Base-by-base conservation (phyloP, 2,888 invertebrate genomes). In the Liodrosophila aerea region DNA sequence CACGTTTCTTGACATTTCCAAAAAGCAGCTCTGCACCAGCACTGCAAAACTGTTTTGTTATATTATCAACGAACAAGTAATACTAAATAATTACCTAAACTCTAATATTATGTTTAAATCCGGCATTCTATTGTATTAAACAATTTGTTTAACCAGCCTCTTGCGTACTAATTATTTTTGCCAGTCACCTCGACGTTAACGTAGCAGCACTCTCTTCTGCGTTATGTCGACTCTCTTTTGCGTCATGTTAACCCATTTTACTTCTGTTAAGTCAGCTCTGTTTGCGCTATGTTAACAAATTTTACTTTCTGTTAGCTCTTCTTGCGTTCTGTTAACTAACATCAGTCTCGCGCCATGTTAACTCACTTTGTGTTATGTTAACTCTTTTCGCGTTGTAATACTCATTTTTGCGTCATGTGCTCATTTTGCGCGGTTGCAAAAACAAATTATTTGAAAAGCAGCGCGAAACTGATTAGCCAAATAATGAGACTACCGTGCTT, bases 11-110 rank as follows among this genome's bases (percentile, higher is more conserved):
- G 47, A 94, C 92, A 82, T 95, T 96, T 68, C 94, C 94, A 88
- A 98, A 96, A 1, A 98, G 90, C n/a, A 97, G 89, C 88, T 98
- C 98, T 0, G 97, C 97, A 1, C 98, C 98, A 9, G 98, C 98
- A 36, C 96, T 95, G 33, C 15, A 34, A 7, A 8, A 7, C 22
- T 0, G 0, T 39, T 1, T 0, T 22, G n/a, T 5, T 18, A 12
- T 18, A 27, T 1, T 7, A n/a, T n/a, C n/a, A n/a, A n/a, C n/a
- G n/a, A n/a, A n/a, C 18, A 1, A 41, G 18, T 18, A 0, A 13
- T 7, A 0, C 30, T 0, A 8, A 9, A 2, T 15, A 3, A 4
- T 56, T 77, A 89, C 89, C 87, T 82, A 43, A 89, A 89, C 53
- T 89, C 89, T 12, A 89, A 53, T 31, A 74, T 56, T 30, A 89